These are phyloP conservation scores for Aythya baeri DNA, from an alignment of 2,113 vertebrate species.

Conservation along the genomic window DNA sequence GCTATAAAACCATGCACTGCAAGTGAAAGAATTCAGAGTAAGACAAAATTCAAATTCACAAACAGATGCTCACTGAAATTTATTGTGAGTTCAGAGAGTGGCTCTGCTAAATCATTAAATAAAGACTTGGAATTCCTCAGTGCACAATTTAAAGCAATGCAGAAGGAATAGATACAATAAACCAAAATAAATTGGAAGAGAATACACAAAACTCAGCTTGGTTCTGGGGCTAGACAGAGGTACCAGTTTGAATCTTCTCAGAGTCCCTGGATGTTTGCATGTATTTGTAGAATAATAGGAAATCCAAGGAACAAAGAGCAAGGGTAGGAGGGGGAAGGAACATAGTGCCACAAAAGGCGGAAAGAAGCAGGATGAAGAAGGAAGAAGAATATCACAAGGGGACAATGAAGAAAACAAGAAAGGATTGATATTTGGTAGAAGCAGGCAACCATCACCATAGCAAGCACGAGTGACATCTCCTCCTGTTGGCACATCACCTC, in stretches of 20 bases:
- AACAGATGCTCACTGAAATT: constrained; percentile 43
- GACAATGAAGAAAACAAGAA: neutral
- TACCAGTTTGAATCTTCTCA: neutral
- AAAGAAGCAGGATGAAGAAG: neutral
- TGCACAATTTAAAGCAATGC: neutral
- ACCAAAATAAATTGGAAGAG: constrained; percentile 6
- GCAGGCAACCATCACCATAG: neutral
- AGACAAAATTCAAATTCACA: constrained; percentile 49
- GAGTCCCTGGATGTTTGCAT: neutral
- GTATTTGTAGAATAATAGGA: constrained; percentile 12
- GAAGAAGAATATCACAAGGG: neutral
- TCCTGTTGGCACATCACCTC: neutral
- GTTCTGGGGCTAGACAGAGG: neutral
- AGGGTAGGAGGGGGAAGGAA: neutral
- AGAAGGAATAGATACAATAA: constrained; percentile 29
- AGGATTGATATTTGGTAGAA: neutral
- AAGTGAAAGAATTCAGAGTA: constrained; percentile 58
- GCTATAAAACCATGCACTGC: constrained; percentile 58
- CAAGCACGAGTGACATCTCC: neutral
- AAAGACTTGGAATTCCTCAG: constrained; percentile 6
- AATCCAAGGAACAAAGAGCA: neutral
- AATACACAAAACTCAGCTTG: neutral
- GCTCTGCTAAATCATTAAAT: constrained; percentile 38
- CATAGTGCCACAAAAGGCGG: neutral
- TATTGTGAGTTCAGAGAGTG: constrained; percentile 37